phyloP scores from a whole-genome alignment of 2,797 vertebrate genomes.

The Enteromius unitaeniatus region DNA sequence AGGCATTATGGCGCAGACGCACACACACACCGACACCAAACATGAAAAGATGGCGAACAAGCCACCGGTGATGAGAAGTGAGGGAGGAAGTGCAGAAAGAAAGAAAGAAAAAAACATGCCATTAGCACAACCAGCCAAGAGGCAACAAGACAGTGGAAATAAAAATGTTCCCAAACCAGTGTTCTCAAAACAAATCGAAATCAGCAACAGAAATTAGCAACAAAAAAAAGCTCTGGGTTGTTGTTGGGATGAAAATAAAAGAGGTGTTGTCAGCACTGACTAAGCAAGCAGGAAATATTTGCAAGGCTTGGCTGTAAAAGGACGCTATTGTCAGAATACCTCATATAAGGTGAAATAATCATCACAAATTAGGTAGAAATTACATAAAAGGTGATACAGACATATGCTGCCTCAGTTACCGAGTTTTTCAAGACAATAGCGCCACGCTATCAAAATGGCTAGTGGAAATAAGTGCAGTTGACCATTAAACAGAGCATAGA shows the following conservation, averaged over 20 bases:
- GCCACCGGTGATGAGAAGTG: slow-evolving; percentile 77
- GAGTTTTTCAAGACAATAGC: slow-evolving; percentile 61
- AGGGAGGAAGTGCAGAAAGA: slow-evolving; percentile 79
- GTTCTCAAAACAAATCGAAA: slow-evolving; percentile 56
- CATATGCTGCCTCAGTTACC: background rate
- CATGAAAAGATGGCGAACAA: slow-evolving; percentile 66
- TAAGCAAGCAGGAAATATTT: slow-evolving; percentile 61
- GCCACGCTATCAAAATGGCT: slow-evolving; percentile 46
- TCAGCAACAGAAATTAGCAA: slow-evolving; percentile 46
- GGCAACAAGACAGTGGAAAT: slow-evolving; percentile 71
- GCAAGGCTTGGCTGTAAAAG: slow-evolving; percentile 41
- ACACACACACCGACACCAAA: slow-evolving; percentile 58
- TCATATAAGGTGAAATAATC: background rate
- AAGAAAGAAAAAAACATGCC: slow-evolving; percentile 80
- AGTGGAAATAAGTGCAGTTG: slow-evolving; percentile 45
- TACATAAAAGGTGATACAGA: background rate
- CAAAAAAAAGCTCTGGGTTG: slow-evolving; percentile 52
- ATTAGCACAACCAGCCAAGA: slow-evolving; percentile 84
- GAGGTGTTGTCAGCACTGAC: slow-evolving; percentile 57
- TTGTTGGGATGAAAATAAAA: slow-evolving; percentile 47
- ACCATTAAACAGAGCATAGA: slow-evolving; percentile 46
- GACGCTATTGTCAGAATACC: slow-evolving; percentile 61
- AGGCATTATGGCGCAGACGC: slow-evolving; percentile 47
- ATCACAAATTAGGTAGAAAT: slow-evolving; percentile 9
- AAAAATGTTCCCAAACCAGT: slow-evolving; percentile 55